phyloP scores from a whole-genome alignment of 2,113 vertebrate species.

The Empidonax traillii region DNA sequence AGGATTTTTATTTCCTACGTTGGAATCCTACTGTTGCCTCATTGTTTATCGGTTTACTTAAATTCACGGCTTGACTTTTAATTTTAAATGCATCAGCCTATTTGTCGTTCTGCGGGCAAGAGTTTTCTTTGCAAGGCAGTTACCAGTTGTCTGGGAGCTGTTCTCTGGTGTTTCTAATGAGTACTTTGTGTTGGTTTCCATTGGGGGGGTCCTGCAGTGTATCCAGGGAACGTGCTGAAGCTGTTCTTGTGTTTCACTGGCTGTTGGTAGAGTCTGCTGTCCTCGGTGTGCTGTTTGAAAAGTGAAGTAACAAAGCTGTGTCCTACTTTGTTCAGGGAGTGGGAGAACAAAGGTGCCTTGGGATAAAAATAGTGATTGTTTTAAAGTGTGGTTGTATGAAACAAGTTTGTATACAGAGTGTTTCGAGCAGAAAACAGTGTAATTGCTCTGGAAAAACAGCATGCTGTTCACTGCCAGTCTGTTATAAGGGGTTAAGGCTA shows the following conservation, averaged over 20 bases:
- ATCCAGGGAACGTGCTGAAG: neutral
- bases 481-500: neutral
- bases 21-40: neutral
- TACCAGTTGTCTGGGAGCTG: neutral
- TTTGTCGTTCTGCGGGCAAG: neutral
- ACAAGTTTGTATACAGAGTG: neutral
- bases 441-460: neutral
- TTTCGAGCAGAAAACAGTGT: neutral
- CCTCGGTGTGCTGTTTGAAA: neutral
- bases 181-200: neutral
- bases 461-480: neutral
- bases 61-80: neutral
- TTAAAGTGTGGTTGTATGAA: neutral
- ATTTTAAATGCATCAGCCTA: neutral
- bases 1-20: neutral
- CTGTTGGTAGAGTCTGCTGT: neutral
- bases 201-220: neutral
- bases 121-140: neutral
- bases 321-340: neutral
- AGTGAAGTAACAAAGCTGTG: neutral
- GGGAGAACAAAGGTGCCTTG: neutral
- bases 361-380: neutral
- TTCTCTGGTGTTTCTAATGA: neutral
- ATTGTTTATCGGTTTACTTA: neutral
- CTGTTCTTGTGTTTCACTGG: fast-evolving